A percentile compares a stretch with the other conserved stretches of the same genome.
phyloP scores from a whole-genome alignment of 2,888 invertebrate species.

The Tipula helvola region DNA sequence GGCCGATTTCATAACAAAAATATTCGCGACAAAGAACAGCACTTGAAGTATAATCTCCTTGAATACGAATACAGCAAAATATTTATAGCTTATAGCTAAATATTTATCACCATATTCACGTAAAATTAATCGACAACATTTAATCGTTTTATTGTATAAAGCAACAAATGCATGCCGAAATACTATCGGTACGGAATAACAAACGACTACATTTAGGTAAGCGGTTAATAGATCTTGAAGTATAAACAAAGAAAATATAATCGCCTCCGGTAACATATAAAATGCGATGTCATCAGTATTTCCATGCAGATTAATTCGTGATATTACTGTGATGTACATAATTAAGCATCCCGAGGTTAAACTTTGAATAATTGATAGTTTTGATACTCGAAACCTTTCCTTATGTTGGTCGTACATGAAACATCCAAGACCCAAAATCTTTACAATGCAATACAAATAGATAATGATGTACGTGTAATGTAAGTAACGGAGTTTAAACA shows the following conservation, averaged over 20 bases:
- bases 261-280: background rate
- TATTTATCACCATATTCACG: background rate
- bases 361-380: background rate
- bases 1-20: background rate
- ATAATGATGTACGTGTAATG: background rate
- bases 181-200: background rate
- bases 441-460: background rate
- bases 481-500: background rate
- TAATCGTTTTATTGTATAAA: background rate
- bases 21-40: background rate
- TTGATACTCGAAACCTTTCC: background rate
- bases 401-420: background rate
- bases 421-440: background rate
- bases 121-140: background rate
- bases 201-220: background rate
- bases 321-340: background rate
- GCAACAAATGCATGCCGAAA: background rate
- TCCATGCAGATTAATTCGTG: background rate
- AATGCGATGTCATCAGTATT: background rate
- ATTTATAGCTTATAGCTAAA: background rate
- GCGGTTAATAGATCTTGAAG: background rate
- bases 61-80: background rate
- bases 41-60: background rate
- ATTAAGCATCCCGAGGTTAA: background rate
- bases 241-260: background rate